Base-by-base conservation (phyloP, 2,113 vertebrate species). In the Sturnira hondurensis region DNA sequence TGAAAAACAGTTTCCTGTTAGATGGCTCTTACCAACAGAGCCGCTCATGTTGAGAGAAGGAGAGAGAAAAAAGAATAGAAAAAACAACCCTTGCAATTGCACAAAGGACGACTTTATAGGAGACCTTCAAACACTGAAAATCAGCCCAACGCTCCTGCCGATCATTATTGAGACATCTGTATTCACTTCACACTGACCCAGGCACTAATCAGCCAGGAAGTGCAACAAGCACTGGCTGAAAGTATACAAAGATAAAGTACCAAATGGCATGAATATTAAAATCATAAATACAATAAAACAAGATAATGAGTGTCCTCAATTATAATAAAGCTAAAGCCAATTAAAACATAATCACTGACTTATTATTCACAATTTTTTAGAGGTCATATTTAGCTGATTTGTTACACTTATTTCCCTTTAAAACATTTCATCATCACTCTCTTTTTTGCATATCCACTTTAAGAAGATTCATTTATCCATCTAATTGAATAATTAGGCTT, bases 131-230 rank as follows among this genome's bases (percentile, higher is more conserved):
- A 97, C 93, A 96, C 96, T 96, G 97, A 96, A 93, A 97, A 97
- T 97, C 97, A 91, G 91, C 86, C 96, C 86, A 94, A 63, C 8
- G 76, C 93, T 97, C 97, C 89, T 93, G 74, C 95, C 68, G 94
- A 98, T 98, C 95, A 91, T 98, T 98, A 98, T 98, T 98, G 98
- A 98, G 95, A 96, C 96, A 98, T 98, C 97, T 98, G 98, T 97
- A 98, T 98, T 98, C 98, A 96, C 96, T 98, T 98, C 98, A 98
- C 98, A 98, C 94, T 96, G 97, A 96, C 97, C 97, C 90, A 89
- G 97, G 91, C 93, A 87, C 98, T 98, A 98, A 98, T 98, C 97
- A 97, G 97, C 98, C 98, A 98, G 98, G 97, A 98, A 96, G 81
- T 84, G 93, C 97, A 98, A 97, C 97, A 97, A 98, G 96, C 96